phyloP scores from a whole-genome alignment of 2,113 vertebrate species.

The Chloroceryle aenea region DNA sequence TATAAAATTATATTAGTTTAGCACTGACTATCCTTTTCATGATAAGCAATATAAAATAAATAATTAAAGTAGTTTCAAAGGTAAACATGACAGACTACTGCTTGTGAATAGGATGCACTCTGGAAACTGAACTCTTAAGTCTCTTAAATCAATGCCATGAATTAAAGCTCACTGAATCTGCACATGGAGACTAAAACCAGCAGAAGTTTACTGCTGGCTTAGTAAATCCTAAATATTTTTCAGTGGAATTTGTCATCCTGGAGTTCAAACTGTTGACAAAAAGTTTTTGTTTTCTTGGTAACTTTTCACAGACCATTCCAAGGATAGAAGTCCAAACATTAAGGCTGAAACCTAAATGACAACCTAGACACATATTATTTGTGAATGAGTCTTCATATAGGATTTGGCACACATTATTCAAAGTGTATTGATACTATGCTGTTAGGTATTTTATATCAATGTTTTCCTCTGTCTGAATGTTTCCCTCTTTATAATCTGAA shows the following conservation, averaged over 20 bases:
- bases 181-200: neutral
- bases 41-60: neutral
- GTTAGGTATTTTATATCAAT: neutral
- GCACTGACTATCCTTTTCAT: neutral
- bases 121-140: neutral
- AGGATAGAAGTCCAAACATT: neutral
- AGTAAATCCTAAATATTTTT: neutral
- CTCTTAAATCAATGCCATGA: neutral
- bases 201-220: neutral
- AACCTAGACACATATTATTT: neutral
- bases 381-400: neutral
- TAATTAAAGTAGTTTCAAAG: neutral
- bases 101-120: neutral
- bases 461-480: neutral
- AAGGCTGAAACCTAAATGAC: neutral
- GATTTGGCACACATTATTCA: neutral
- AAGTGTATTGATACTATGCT: neutral
- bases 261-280: neutral
- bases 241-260: neutral
- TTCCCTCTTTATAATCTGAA: neutral
- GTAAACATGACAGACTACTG: neutral
- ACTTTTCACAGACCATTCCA: neutral
- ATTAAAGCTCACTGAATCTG: neutral
- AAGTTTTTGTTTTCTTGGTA: neutral
- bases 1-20: neutral